Base-by-base conservation (phyloP, 2,797 vertebrate genomes). In the Pachyuromys duprasi region DNA sequence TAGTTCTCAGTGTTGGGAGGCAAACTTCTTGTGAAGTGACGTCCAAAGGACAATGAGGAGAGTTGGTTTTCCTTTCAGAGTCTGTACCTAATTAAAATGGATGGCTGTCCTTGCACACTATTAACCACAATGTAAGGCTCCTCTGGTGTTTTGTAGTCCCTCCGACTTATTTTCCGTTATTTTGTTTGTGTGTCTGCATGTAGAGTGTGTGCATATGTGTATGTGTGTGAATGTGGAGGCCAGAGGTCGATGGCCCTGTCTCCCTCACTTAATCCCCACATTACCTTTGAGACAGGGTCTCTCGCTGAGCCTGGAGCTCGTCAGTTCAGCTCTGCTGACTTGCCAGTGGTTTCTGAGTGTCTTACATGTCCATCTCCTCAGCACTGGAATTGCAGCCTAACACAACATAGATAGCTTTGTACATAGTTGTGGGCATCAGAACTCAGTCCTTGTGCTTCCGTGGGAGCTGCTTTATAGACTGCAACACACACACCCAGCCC, bases 51-150 rank as follows among this genome's bases (percentile, higher is more conserved):
- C 0, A 1, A 22, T 49, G 55, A 92, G 60, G 67, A 86, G 74
- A 62, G 18, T 18, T 84, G 55, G 4, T 87, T 83, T 53, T 93
- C 20, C 28, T 93, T 86, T 76, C 65, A 80, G 91, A 94, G 88
- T 90, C 90, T 94, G 20, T 80, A 65, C 13, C 67, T 78, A 91
- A 93, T 90, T 89, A 89, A 93, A 76, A 89, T 75, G 22, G 70
- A 11, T 24, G 88, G 69, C 39, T 55, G 2, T 80, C 82, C 63
- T 78, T 60, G 53, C 13, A n/a, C 36, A 26, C 55, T 31, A 9
- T 92, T 83, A 72, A 45, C 9, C 53, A 42, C 55, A 62, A 55
- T 89, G 45, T 67, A 45, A 86, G 65, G 45, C 45, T 70, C 33
- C 67, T 88, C 22, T 45, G 70, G 20, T 72, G 8, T 33, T 2